Evolutionary conservation across 2,113 vertebrate genomes (phyloP).

Genomic region (Pseudopipra pipra): DNA sequence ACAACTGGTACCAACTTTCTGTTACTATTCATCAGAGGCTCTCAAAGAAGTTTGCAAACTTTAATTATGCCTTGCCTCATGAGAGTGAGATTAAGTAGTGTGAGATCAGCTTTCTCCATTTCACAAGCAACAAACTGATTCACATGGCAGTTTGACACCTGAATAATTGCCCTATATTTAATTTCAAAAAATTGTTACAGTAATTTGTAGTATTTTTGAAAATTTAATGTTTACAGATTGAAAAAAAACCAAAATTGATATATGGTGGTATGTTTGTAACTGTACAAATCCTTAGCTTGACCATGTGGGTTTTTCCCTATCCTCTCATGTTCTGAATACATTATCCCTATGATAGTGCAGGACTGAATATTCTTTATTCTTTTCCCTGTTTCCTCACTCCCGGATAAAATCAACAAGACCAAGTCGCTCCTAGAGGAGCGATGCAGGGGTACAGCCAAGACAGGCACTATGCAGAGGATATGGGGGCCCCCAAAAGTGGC

Average conservation of each 20-base stretch:
- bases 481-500: background rate
- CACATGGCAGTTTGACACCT: background rate
- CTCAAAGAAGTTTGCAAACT: background rate
- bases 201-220: background rate
- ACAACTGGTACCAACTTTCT: background rate
- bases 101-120: background rate
- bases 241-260: background rate
- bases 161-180: background rate
- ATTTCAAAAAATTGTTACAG: background rate
- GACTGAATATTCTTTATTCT: background rate
- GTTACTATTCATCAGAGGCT: background rate
- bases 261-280: background rate
- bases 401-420: background rate
- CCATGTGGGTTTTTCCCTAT: background rate
- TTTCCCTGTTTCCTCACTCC: background rate
- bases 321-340: background rate
- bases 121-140: background rate
- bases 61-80: background rate
- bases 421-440: background rate
- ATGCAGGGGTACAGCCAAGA: too few species aligned
- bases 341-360: background rate
- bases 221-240: background rate
- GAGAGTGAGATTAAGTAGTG: background rate
- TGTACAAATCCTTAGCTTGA: background rate
- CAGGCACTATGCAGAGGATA: rapidly evolving